Evolutionary conservation across 2,888 invertebrate species (phyloP), one percentile per base, ranked within the genome.

Genomic region (Dryomyza anilis): DNA sequence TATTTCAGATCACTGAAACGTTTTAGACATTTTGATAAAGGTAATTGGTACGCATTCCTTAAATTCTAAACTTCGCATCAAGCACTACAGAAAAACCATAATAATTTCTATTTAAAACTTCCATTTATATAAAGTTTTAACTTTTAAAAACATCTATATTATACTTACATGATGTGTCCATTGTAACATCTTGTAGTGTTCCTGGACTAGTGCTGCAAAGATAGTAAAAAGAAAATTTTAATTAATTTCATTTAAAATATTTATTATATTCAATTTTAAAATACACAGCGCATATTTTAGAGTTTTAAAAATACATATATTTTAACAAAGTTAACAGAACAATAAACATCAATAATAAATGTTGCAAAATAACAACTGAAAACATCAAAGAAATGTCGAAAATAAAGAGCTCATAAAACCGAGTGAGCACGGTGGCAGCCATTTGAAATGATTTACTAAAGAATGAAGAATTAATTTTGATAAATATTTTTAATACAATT

Each of bases 181-280:
- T 81, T 53, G 89, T 87, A 81, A 89, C 87, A 84, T 91, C 90
- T 81, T 90, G 88, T 67, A 90, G 82, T 76, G 88, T 88, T 69
- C 89, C 86, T 19, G 91, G 90, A 78, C 89, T 90, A 62, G 89
- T 89, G 78, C 91, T 91, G 87, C 57, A 88, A 87, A 75, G 69
- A 80, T 74, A 74, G 75, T 70, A 69, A 72, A 71, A 72, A 61
- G 10, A 14, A 6, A 39, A 39, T 5, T 7, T 39, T 14, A n/a
- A 39, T 39, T 39, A 4, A 39, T 7, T 3, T 39, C 3, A 39
- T 39, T 14, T 5, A 6, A 39, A 39, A 39, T 33, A 33, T 33
- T 33, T 33, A 8, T 33, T 33, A 33, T 7, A 33, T 8, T 33
- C 7, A 33, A 33, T 33, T 33, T 33, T 33, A 33, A 8, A 12